phyloP scores from a whole-genome alignment of 2,888 invertebrate genomes.

The Dicyrtoma fusca region DNA sequence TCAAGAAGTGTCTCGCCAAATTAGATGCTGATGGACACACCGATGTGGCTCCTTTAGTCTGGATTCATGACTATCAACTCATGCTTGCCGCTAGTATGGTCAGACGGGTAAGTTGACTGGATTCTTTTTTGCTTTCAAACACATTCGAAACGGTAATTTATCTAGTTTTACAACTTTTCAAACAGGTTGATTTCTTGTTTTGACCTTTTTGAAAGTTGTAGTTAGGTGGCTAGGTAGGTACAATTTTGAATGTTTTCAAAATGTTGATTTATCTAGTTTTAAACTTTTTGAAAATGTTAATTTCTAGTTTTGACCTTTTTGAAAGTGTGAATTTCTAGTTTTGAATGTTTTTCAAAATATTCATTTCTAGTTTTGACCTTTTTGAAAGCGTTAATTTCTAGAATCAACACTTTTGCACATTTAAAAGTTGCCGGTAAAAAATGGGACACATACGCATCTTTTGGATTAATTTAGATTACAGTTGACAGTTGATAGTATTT shows the following conservation, averaged over 20 bases:
- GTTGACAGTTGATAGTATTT: neutral
- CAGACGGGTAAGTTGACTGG: constrained; percentile 58
- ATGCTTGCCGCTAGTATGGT: constrained; percentile 63
- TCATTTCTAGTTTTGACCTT: too few relatives aligned
- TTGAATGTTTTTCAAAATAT: too few relatives aligned
- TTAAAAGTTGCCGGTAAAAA: neutral
- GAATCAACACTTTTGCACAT: too few relatives aligned
- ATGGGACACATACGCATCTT: neutral
- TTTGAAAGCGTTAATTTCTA: too few relatives aligned
- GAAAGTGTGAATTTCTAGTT: too few relatives aligned
- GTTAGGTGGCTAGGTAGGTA: neutral
- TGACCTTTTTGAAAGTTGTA: neutral
- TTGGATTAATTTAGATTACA: neutral
- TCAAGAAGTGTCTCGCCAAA: constrained; percentile 58
- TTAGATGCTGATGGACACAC: constrained; percentile 58
- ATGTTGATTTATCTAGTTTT: neutral
- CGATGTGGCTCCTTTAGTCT: constrained; percentile 61
- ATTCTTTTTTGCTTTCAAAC: neutral
- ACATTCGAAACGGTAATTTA: too few relatives aligned
- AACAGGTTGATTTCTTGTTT: too few relatives aligned
- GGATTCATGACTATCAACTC: constrained; percentile 65
- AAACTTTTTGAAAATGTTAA: too few relatives aligned
- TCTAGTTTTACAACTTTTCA: too few relatives aligned
- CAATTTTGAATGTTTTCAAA: neutral
- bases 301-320: too few relatives aligned